Evolutionary conservation across 2,113 vertebrate species (phyloP), one percentile per base, ranked within the genome.

Genomic region (Anas platyrhynchos): DNA sequence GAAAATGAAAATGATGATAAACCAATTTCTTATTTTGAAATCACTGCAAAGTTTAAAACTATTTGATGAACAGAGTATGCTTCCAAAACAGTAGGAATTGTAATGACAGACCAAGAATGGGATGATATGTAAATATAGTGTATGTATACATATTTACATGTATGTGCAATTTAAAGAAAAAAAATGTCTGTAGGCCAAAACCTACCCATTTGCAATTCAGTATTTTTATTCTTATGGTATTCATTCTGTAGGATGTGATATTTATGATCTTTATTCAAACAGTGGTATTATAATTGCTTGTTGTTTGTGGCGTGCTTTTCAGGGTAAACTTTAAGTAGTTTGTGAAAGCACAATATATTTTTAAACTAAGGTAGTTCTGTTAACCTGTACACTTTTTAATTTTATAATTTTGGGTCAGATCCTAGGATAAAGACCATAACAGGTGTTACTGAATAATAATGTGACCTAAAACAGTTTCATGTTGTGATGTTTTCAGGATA

Each of bases 221-320:
- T 21, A 9, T 74, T 81, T 94, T 92, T 86, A 80, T 91, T 56
- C 55, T 50, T 81, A 71, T 8, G 15, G 10, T 77, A 26, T 88
- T 88, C 78, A 61, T 91, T 89, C 61, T 38, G 27, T 72, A 76
- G 38, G 84, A 84, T 93, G 84, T 67, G 16, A 34, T 95, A 76
- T 84, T 87, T 94, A 59, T 79, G 56, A 31, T 83, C 55, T 71
- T 71, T 87, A 84, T 78, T 92, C 12, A 67, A 87, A 63, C 3
- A 15, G 4, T 76, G 52, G 46, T 79, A 56, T 73, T 95, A 88
- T 83, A 93, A 92, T 94, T 97, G 50, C 65, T 93, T 36, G 54
- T 94, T 90, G 7, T 88, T 95, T 93, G 56, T 94, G 80, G 88
- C 48, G 13, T 80, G 52, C 29, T 91, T 56, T 91, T 78, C 56